phyloP scores from a whole-genome alignment of 2,888 invertebrate genomes.

The Heteromurus nitidus region DNA sequence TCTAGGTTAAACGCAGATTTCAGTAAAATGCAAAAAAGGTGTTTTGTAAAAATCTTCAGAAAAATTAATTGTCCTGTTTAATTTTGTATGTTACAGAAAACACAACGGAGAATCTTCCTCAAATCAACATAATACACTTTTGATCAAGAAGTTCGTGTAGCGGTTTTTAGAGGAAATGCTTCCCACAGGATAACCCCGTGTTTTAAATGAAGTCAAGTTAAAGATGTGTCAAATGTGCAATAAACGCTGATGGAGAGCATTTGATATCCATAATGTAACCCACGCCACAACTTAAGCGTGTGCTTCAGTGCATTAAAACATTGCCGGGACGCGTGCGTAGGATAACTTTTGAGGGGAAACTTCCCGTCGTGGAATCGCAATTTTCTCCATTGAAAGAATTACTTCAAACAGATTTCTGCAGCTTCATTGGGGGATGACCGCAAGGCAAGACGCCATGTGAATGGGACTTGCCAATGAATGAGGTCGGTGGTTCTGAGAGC shows the following conservation, averaged over 20 bases:
- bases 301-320: neutral
- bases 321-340: no score
- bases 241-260: neutral
- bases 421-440: conserved; percentile 67
- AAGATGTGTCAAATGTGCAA: no score
- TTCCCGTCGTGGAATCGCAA: no score
- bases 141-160: no score
- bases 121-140: no score
- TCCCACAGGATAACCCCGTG: conserved; percentile 2
- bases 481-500: conserved; percentile 73
- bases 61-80: no score
- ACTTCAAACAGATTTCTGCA: conserved; percentile 33
- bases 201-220: no score
- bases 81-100: neutral
- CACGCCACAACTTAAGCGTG: neutral
- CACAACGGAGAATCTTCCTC: no score
- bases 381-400: neutral
- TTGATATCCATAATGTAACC: neutral
- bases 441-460: conserved; percentile 71
- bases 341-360: no score
- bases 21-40: no score
- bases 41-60: no score
- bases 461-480: conserved; percentile 74
- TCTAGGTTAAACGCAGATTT: no score
- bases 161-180: conserved; percentile 6